Conservation (phyloP, 2,888 invertebrate species). For the Parnassius smintheus region DNA sequence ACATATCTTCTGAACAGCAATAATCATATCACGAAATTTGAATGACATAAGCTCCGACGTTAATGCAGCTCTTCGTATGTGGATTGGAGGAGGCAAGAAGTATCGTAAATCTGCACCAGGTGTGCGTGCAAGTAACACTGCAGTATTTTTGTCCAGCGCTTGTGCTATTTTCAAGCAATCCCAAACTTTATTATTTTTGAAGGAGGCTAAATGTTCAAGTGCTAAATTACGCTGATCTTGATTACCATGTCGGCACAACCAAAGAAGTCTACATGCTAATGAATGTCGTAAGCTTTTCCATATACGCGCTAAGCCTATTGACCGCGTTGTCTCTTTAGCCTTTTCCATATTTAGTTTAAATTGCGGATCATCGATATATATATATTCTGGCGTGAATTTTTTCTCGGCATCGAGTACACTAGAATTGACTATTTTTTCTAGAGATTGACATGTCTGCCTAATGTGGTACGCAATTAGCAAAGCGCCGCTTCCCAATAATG, state of each 20-base stretch:
- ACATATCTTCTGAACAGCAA: slow-evolving; percentile 48
- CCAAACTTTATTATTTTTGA: slow-evolving; percentile 85
- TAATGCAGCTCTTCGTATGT: slow-evolving; percentile 62
- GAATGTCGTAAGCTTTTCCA: slow-evolving; percentile 84
- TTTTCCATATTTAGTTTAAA: slow-evolving; percentile 57
- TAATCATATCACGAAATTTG: slow-evolving; percentile 58
- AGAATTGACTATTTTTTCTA: slow-evolving; percentile 60
- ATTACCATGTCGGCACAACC: slow-evolving; percentile 84
- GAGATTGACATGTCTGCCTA: slow-evolving; percentile 46
- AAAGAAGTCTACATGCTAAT: slow-evolving; percentile 84
- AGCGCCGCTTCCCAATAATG: slow-evolving; percentile 47
- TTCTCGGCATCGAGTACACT: slow-evolving; percentile 66
- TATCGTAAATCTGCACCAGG: slow-evolving; percentile 85
- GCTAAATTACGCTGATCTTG: slow-evolving; percentile 83
- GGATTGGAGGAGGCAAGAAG: slow-evolving; percentile 86
- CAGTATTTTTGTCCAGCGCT: slow-evolving; percentile 88
- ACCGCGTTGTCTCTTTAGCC: slow-evolving; percentile 47
- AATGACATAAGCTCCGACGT: slow-evolving; percentile 64
- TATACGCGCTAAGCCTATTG: slow-evolving; percentile 59
- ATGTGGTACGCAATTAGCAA: slow-evolving; percentile 57
- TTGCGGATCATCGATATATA: slow-evolving; percentile 72
- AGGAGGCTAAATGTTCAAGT: slow-evolving; percentile 82
- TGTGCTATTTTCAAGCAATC: slow-evolving; percentile 89
- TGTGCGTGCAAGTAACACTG: slow-evolving; percentile 88
- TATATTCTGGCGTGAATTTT: slow-evolving; percentile 64